These are phyloP conservation scores for Noctilio leporinus DNA, from an alignment of 2,113 vertebrate species.

Conservation along the genomic window DNA sequence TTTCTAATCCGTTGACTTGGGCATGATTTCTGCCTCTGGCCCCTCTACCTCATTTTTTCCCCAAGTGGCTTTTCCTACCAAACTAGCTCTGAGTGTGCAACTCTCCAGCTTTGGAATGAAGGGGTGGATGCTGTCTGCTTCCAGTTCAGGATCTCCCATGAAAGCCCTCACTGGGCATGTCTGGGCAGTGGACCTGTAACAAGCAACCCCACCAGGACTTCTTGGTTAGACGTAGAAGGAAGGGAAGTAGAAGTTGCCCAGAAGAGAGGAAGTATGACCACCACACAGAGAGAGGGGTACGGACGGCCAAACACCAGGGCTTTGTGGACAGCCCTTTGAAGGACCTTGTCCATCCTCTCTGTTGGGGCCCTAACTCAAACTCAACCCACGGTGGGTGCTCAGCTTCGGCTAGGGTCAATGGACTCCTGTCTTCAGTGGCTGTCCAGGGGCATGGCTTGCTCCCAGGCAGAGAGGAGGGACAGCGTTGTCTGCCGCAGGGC, in stretches of 20 bases:
- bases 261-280: not conserved
- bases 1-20: not conserved
- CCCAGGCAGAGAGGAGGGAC: not conserved
- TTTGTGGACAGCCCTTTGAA: not conserved
- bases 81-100: not conserved
- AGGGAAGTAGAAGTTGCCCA: not conserved
- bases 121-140: not conserved
- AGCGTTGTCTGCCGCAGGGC: not conserved
- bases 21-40: not conserved
- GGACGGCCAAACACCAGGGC: not conserved
- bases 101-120: not conserved
- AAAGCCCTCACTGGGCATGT: not conserved
- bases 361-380: not conserved
- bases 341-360: not conserved
- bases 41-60: not conserved
- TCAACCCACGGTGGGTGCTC: not conserved
- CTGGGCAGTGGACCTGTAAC: not conserved
- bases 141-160: not conserved
- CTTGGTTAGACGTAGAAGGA: not conserved
- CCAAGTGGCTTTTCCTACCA: not conserved
- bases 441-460: not conserved
- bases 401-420: too few relatives aligned
- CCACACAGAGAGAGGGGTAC: not conserved
- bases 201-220: not conserved
- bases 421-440: not conserved